Evolutionary conservation across 2,797 vertebrate genomes (phyloP).

Genomic region (Eleutherodactylus coqui): DNA sequence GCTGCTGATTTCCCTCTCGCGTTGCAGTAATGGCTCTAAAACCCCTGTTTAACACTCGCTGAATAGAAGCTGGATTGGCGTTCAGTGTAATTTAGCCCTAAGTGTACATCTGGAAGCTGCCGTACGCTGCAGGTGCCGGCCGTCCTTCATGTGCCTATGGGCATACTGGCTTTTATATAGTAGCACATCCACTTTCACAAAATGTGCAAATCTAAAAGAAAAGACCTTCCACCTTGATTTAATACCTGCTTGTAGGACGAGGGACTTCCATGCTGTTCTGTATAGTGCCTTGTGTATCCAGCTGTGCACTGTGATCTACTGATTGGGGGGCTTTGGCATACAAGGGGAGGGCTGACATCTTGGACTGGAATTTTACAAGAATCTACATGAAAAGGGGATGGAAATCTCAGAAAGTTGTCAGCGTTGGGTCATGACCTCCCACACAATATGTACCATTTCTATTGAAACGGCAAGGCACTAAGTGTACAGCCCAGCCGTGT

Average conservation of each 20-base stretch:
- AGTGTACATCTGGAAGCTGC: conserved; percentile 28
- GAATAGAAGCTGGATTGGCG: conserved; percentile 21
- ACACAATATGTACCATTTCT: no score
- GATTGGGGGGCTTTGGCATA: no score
- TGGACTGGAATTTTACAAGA: no score
- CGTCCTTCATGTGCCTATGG: background rate
- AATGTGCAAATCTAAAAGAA: background rate
- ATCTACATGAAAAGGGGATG: no score
- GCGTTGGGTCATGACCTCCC: no score
- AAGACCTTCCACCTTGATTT: background rate
- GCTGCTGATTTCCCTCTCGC: conserved; percentile 21
- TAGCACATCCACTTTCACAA: background rate
- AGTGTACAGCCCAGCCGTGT: no score
- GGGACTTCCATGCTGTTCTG: background rate
- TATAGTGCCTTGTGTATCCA: background rate
- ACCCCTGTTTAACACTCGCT: background rate
- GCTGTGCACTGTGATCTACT: background rate
- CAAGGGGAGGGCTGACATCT: no score
- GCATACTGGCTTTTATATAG: background rate
- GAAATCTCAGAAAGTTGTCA: no score
- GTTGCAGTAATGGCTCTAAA: background rate
- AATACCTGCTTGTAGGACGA: background rate
- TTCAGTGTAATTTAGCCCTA: conserved; percentile 43
- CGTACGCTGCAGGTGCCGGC: conserved; percentile 8
- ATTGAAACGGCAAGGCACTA: no score